Base-by-base conservation (phyloP, 2,888 invertebrate genomes). In the Cephus pygmeus region DNA sequence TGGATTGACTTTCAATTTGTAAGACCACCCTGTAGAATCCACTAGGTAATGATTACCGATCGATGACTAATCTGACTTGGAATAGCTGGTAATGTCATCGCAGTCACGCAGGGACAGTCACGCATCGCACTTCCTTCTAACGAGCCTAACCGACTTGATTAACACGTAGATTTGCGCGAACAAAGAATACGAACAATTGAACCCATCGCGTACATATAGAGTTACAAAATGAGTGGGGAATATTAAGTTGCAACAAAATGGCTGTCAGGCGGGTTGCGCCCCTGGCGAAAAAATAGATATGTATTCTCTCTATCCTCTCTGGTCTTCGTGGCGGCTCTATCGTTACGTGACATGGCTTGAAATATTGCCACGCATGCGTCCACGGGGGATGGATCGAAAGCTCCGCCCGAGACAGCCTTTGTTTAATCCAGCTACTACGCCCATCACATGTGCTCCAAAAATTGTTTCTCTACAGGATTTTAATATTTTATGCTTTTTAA, bases 371-470 rank as follows among this genome's bases (percentile, higher is more conserved):
- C 87, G 87, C 84, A 80, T 83, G 88, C 87, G 88, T 71, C 12
- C 81, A 73, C 76, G 73, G 80, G 77, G 78, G 84, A 73, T 85
- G 83, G 84, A 87, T 87, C 87, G 87, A 89, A 89, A 87, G 88
- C 90, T 85, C 90, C 90, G 90, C 90, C 90, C 88, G 87, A 83
- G 83, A 85, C 84, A 79, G 85, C 85, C 89, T 90, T 90, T 90
- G 89, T 90, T 89, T 88, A 87, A 89, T 87, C 84, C 85, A 33
- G 71, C 31, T 31, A 71, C 12, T 71, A 89, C 90, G 89, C 89
- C 90, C 89, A 89, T 87, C 83, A 85, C 86, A 87, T 87, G 84
- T 88, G 87, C 82, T 85, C 80, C 78, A 81, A 81, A 84, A 85
- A 69, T 34, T 71, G 71, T 79, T 68, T 74, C 75, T 40, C 73